phyloP scores from a whole-genome alignment of 2,113 vertebrate genomes.

The Erythrocercus mccallii region DNA sequence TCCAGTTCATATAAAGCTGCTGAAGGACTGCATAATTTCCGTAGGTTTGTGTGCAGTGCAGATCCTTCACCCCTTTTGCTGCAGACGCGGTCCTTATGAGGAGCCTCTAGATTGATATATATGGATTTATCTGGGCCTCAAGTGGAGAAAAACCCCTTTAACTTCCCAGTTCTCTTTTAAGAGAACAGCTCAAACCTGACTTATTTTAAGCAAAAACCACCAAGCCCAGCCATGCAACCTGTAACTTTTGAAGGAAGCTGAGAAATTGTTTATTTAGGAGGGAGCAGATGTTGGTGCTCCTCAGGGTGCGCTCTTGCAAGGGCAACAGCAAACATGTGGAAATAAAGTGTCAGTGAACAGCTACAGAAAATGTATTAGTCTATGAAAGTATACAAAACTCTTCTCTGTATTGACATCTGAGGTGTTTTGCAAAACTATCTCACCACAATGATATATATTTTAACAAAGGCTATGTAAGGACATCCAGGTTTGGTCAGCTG shows the following conservation, averaged over 20 bases:
- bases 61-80: background rate
- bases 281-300: background rate
- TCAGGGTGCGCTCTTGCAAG: background rate
- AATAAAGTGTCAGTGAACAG: background rate
- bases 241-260: background rate
- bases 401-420: background rate
- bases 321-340: background rate
- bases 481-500: background rate
- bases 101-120: background rate
- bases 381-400: background rate
- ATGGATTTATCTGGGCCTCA: background rate
- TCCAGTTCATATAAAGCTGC: background rate
- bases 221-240: background rate
- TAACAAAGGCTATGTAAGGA: background rate
- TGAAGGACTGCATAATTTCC: background rate
- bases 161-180: background rate
- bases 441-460: background rate
- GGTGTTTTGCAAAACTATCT: background rate
- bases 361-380: background rate
- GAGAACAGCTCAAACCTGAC: background rate
- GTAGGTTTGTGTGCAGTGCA: background rate
- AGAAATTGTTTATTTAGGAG: background rate
- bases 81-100: fast-evolving
- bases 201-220: background rate
- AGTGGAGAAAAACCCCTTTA: background rate